Evolutionary conservation across 2,797 vertebrate species (phyloP), one percentile per base, ranked within the genome.

Genomic region (Phylloscopus collybita): DNA sequence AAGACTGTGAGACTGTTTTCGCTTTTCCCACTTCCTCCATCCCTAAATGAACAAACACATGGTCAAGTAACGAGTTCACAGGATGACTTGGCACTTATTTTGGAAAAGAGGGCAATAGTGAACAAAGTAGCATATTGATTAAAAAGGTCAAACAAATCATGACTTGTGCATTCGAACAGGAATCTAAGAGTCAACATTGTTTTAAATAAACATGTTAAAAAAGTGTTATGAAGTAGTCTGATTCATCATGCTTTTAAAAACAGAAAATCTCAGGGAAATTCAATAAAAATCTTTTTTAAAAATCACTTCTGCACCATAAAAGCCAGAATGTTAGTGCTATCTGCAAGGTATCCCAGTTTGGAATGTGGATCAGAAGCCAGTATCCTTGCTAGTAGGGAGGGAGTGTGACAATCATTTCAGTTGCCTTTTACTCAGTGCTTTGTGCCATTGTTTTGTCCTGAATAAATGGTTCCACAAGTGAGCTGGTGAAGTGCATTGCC

Each of bases 381-480:
- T 45, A 74, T 17, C 14, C 19, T 83, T 75, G 13, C 25, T 93
- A 66, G 49, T 2, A 73, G 6, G 40, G 22, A 89, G 14, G 44
- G 8, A 74, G 26, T 14, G 40, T 8, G 47, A 79, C 36, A 51
- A 56, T 60, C 29, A 44, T 59, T 87, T 87, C 47, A 38, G 29
- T 20, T 86, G 16, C 50, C 40, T 80, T 72, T 50, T 90, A 47
- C 38, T 85, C 50, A 21, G 19, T 62, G 51, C 2, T 90, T 80
- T 88, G 15, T 60, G 29, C 45, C 78, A 54, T 5, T 6, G 8
- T 65, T 93, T 90, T 53, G 13, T 32, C 49, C 44, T 66, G 66
- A 86, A 91, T 69, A 90, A 91, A 86, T 25, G 8, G 22, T 72
- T 93, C 90, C 70, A 83, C 16, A 86, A 88, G 64, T 42, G 69